Conservation (phyloP, 2,888 invertebrate genomes). For the Myopa tessellatipennis region DNA sequence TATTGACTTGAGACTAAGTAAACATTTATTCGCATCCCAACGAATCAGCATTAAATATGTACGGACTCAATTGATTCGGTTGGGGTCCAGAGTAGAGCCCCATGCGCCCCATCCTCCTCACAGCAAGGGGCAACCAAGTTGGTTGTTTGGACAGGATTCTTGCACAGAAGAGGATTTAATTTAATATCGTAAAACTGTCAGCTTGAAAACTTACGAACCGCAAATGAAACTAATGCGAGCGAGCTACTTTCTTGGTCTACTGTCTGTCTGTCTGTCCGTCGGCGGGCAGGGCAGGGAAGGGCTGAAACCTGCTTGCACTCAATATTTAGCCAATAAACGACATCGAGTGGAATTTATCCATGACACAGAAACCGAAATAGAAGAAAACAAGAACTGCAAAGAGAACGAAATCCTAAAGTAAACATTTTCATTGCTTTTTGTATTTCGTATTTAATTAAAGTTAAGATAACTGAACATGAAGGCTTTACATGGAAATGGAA, state of each 20-base stretch:
- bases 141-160: background rate
- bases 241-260: background rate
- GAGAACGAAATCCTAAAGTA: too few species aligned
- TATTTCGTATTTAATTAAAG: too few species aligned
- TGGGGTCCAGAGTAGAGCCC: background rate
- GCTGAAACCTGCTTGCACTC: background rate
- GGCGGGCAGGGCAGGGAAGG: background rate
- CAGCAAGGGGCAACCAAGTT: background rate
- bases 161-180: background rate
- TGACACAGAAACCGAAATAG: too few species aligned
- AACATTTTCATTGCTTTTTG: too few species aligned
- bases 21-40: conserved; percentile 1
- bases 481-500: too few species aligned
- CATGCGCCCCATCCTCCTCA: background rate
- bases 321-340: conserved; percentile 7
- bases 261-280: background rate
- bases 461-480: too few species aligned
- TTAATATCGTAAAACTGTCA: background rate
- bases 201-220: background rate
- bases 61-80: background rate
- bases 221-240: background rate
- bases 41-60: conserved; percentile 30
- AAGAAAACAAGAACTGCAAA: too few species aligned
- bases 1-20: conserved; percentile 3
- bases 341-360: background rate